Conservation (phyloP, 2,797 vertebrate species). For the Hirundo rustica region DNA sequence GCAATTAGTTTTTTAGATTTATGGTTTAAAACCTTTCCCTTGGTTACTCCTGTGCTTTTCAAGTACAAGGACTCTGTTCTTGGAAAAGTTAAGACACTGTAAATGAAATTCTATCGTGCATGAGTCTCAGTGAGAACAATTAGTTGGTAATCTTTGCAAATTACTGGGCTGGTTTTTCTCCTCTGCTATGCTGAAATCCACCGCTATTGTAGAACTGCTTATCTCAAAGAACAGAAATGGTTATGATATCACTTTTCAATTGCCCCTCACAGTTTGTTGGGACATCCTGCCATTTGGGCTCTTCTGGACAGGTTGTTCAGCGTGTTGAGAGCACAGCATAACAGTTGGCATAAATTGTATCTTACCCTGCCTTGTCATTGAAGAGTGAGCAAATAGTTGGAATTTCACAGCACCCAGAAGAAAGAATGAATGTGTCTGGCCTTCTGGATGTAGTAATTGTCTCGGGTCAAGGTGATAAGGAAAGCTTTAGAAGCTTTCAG, state of each 20-base stretch:
- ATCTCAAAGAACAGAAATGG: neutral
- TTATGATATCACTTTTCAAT: neutral
- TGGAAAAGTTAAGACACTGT: neutral
- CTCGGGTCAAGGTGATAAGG: neutral
- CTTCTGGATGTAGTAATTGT: neutral
- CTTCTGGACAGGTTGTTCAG: neutral
- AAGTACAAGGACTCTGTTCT: neutral
- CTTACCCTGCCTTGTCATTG: neutral
- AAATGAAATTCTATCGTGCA: neutral
- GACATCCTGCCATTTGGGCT: neutral
- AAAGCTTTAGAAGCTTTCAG: neutral
- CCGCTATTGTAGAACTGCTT: neutral
- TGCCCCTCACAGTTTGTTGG: neutral
- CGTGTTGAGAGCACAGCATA: neutral
- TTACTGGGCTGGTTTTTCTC: neutral
- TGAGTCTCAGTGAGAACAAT: neutral
- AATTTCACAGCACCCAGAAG: neutral
- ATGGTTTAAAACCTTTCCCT: neutral
- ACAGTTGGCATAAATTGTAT: neutral
- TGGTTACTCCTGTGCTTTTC: neutral
- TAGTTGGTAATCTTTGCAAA: neutral
- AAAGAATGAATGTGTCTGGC: neutral
- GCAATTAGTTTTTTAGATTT: neutral
- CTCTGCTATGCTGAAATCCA: neutral
- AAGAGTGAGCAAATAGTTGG: neutral